These are phyloP conservation scores for Numenius arquata DNA, from an alignment of 2,113 vertebrate species.

Conservation along the genomic window DNA sequence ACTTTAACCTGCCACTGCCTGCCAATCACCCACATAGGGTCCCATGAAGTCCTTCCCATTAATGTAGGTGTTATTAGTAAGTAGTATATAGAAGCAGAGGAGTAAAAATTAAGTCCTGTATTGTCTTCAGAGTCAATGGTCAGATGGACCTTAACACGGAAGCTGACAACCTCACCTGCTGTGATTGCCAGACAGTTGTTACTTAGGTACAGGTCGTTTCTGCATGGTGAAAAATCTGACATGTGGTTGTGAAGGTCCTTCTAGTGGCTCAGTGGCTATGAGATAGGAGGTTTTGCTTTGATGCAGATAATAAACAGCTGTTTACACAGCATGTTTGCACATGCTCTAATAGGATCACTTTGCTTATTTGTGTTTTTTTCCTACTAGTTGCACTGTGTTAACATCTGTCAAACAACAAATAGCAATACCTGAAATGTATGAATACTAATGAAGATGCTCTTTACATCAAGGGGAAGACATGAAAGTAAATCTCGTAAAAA, in stretches of 20 bases:
- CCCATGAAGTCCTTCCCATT: not conserved
- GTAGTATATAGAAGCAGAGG: not conserved
- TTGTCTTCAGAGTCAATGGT: not conserved
- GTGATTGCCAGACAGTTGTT: not conserved
- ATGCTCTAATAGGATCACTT: constrained; percentile 9
- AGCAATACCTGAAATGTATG: not conserved
- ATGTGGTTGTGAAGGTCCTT: not conserved
- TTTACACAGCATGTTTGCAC: constrained; percentile 27
- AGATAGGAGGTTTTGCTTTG: constrained; percentile 2
- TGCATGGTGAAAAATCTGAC: not conserved
- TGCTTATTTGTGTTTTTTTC: not conserved
- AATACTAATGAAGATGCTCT: constrained; percentile 5
- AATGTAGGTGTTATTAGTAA: not conserved
- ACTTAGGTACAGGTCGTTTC: not conserved
- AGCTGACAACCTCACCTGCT: not conserved
- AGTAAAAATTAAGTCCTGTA: not conserved
- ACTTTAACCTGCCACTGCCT: not conserved
- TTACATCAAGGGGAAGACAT: not conserved
- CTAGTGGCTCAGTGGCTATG: not conserved
- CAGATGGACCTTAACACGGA: not conserved
- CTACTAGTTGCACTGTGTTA: not conserved
- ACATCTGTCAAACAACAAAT: constrained; percentile 26
- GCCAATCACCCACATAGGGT: not conserved
- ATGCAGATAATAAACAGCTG: constrained; percentile 40
- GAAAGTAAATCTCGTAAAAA: not conserved